Percentiles rank a stretch among this genome's conserved stretches.
These are phyloP conservation scores for Leptogaster cylindrica DNA, from an alignment of 2,888 invertebrate species.

Conservation along the genomic window DNA sequence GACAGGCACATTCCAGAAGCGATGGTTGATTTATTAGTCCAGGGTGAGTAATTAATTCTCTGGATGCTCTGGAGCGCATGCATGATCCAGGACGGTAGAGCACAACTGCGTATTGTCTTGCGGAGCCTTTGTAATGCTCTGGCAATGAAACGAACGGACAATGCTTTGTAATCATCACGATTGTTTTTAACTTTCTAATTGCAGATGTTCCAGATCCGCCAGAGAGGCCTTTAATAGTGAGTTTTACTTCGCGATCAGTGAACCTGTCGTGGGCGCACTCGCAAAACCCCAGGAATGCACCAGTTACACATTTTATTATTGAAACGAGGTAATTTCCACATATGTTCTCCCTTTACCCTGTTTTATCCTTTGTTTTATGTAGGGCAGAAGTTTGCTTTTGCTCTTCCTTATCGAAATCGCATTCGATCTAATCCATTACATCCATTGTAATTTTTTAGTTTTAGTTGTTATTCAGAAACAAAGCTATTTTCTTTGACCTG, in stretches of 20 bases:
- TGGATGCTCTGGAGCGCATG: conserved; percentile 11
- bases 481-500: no score
- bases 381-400: no score
- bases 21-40: conserved; percentile 70
- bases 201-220: conserved; percentile 75
- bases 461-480: no score
- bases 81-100: conserved; percentile 6
- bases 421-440: no score
- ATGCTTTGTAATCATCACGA: no score
- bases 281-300: conserved; percentile 72
- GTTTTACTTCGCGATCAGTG: conserved; percentile 75
- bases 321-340: conserved; percentile 70
- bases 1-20: conserved; percentile 71
- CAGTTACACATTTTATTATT: conserved; percentile 75
- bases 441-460: no score
- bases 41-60: conserved; percentile 65
- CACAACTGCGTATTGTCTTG: background rate
- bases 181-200: conserved; percentile 49
- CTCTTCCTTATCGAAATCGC: no score
- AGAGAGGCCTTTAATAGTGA: conserved; percentile 73
- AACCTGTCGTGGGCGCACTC: conserved; percentile 78
- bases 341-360: no score
- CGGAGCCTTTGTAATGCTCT: background rate
- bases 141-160: background rate
- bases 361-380: no score